phyloP scores from a whole-genome alignment of 1,140 invertebrate species.

The Heliconius hermathena region DNA sequence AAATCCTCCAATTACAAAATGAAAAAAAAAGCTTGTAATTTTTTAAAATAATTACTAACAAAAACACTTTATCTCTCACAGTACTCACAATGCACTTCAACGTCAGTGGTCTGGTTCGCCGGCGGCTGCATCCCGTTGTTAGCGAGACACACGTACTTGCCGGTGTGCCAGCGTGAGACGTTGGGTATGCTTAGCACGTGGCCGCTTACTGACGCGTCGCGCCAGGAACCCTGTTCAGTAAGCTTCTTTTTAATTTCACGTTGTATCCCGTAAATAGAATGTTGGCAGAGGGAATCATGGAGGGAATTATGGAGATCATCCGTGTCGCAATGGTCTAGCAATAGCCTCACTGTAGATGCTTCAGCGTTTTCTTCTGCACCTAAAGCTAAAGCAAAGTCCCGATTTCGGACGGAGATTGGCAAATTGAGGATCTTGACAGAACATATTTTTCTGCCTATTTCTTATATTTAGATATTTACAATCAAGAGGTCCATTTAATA shows the following conservation, averaged over 20 bases:
- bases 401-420: no score
- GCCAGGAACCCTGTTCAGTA: slow-evolving; percentile 65
- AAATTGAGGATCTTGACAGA: no score
- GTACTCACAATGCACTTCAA: slow-evolving; percentile 95
- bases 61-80: background rate
- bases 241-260: background rate
- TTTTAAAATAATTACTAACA: background rate
- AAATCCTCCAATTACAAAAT: background rate
- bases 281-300: no score
- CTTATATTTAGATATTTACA: no score
- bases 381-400: no score
- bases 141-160: slow-evolving; percentile 92
- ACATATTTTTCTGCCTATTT: no score
- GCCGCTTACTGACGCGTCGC: slow-evolving; percentile 87
- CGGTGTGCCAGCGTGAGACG: slow-evolving; percentile 93
- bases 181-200: slow-evolving; percentile 89
- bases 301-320: no score
- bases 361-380: no score
- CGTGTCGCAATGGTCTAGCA: no score
- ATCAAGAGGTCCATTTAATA: no score
- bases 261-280: background rate
- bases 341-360: no score
- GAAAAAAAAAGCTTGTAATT: background rate
- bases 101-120: slow-evolving; percentile 89
- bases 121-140: slow-evolving; percentile 94